Evolutionary conservation across 2,888 invertebrate genomes (phyloP).

Genomic region (Teleiodes luculella): DNA sequence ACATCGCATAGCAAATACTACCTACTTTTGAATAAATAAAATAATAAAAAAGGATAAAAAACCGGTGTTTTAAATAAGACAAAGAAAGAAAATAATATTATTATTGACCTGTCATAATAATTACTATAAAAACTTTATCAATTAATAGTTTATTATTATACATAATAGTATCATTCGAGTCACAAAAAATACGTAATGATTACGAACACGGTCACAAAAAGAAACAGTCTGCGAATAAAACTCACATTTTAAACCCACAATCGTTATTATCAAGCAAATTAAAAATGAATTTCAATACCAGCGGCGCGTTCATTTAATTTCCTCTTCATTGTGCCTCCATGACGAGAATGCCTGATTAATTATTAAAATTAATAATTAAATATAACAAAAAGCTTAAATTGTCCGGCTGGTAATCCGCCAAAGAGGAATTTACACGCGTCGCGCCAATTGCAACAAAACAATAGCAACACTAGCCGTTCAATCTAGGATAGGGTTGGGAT

Average conservation of each 20-base stretch:
- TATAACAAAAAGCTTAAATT: conserved; percentile 13
- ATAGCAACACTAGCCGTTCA: conserved; percentile 31
- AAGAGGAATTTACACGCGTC: conserved; percentile 26
- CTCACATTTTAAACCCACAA: background rate
- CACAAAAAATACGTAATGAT: too few relatives aligned
- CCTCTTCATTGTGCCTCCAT: background rate
- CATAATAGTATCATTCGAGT: too few relatives aligned
- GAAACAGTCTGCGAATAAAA: background rate
- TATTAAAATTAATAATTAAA: conserved; percentile 11
- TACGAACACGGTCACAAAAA: too few relatives aligned
- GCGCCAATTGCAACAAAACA: conserved; percentile 40
- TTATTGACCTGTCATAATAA: too few relatives aligned
- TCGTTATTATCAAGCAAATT: conserved; percentile 6
- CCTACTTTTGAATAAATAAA: too few relatives aligned
- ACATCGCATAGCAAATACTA: too few relatives aligned
- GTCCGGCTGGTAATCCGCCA: conserved; percentile 15
- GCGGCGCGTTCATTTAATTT: conserved; percentile 1
- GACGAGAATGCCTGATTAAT: conserved; percentile 1
- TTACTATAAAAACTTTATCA: too few relatives aligned
- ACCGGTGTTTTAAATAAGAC: too few relatives aligned
- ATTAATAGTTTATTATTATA: too few relatives aligned
- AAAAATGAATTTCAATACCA: background rate
- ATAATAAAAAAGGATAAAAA: too few relatives aligned
- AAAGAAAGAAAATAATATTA: too few relatives aligned
- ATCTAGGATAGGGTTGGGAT: background rate